A percentile compares a stretch with the other conserved stretches of the same genome.
phyloP scores from a whole-genome alignment of 1,140 invertebrate genomes.

The Popillia japonica region DNA sequence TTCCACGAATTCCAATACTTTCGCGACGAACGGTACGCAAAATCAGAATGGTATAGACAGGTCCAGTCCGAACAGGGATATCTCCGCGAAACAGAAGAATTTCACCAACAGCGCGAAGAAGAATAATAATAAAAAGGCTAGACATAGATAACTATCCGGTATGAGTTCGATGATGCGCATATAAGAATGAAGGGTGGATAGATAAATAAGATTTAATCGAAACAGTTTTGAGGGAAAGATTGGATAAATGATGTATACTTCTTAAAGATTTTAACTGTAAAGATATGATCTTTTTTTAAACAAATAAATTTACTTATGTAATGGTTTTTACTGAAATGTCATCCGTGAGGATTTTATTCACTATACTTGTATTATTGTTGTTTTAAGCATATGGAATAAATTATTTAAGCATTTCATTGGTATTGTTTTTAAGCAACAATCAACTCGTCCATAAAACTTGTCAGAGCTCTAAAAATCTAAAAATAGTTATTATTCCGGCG shows the following conservation, averaged over 20 bases:
- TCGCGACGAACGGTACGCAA: conserved; percentile 62
- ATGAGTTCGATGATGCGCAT: neutral
- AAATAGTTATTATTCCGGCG: no score
- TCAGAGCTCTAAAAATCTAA: no score
- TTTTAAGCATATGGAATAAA: neutral
- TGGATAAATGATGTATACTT: neutral
- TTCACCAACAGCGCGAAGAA: conserved; percentile 71
- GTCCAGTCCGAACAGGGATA: conserved; percentile 60
- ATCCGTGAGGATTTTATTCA: neutral
- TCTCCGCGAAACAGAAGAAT: conserved; percentile 67
- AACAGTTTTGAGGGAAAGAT: neutral
- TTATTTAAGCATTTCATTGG: neutral
- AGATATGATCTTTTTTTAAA: conserved; percentile 1
- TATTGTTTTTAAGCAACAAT: conserved; percentile 22
- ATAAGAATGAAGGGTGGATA: neutral
- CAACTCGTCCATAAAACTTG: no score
- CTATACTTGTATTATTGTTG: conserved; percentile 2
- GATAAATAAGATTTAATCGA: no score
- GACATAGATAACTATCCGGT: conserved; percentile 68
- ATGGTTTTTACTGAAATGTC: neutral
- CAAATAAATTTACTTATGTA: neutral
- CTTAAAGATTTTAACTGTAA: neutral
- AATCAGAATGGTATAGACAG: conserved; percentile 66
- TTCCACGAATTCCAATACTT: conserved; percentile 61
- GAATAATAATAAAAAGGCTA: conserved; percentile 73